phyloP scores from a whole-genome alignment of 1,140 invertebrate species.

The Coptotermes formosanus region DNA sequence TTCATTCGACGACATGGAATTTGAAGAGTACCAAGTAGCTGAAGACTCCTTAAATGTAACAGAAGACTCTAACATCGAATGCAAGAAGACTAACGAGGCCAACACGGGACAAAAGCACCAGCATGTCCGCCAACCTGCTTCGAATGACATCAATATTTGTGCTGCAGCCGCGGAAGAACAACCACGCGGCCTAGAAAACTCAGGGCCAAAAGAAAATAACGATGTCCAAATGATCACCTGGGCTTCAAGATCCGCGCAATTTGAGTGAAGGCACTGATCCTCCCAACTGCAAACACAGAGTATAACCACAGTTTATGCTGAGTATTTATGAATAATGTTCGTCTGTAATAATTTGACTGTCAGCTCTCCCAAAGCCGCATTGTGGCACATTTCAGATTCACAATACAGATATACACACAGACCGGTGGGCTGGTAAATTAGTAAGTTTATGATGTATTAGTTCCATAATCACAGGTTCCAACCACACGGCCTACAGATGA shows the following conservation, averaged over 20 bases:
- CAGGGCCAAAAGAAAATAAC: neutral
- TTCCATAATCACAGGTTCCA: too few species aligned
- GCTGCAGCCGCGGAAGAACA: neutral
- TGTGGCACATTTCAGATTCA: too few species aligned
- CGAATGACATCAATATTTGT: neutral
- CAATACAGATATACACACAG: too few species aligned
- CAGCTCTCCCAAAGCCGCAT: too few species aligned
- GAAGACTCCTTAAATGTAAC: slow-evolving; percentile 42
- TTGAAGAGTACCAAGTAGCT: slow-evolving; percentile 75
- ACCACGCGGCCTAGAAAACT: neutral
- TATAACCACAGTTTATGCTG: neutral
- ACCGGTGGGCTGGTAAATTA: too few species aligned
- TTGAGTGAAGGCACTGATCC: neutral
- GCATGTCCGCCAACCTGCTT: neutral
- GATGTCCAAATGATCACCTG: neutral
- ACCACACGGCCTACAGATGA: too few species aligned
- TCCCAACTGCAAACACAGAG: neutral
- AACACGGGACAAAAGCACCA: neutral
- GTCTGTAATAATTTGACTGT: too few species aligned
- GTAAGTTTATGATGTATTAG: too few species aligned
- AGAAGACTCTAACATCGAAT: neutral
- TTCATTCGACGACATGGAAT: slow-evolving; percentile 65
- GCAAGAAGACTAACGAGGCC: neutral
- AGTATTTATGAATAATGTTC: neutral
- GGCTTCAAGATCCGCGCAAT: neutral